A percentile compares a stretch with the other conserved stretches of the same genome.
These are phyloP conservation scores for Actenoides hombroni DNA, from an alignment of 2,113 vertebrate genomes.

Conservation along the genomic window DNA sequence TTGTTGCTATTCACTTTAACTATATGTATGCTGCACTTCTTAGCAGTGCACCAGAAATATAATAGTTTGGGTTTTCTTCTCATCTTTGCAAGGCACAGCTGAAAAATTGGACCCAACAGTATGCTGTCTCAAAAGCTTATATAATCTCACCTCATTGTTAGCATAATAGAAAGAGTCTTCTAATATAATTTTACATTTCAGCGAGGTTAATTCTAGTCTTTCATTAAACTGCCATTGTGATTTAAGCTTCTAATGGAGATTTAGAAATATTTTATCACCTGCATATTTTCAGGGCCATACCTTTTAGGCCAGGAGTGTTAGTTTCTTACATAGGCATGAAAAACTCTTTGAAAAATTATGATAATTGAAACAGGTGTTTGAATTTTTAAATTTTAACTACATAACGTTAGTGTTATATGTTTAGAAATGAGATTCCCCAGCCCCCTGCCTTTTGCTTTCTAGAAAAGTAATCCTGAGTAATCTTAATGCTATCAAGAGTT, in stretches of 20 bases:
- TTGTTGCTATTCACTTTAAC: conserved; percentile 42
- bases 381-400: neutral
- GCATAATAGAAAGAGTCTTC: neutral
- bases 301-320: neutral
- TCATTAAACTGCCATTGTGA: conserved; percentile 40
- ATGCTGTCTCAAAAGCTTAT: neutral
- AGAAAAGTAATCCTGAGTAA: neutral
- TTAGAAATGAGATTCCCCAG: neutral
- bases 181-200: conserved; percentile 38
- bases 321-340: neutral
- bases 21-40: neutral
- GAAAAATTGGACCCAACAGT: conserved; percentile 10
- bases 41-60: neutral
- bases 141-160: neutral
- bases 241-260: conserved; percentile 20
- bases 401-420: neutral
- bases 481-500: neutral
- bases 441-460: neutral
- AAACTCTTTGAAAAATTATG: neutral
- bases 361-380: neutral
- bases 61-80: neutral
- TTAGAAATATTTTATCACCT: conserved; percentile 23
- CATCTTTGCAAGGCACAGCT: neutral
- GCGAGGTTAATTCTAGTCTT: conserved; percentile 29
- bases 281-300: neutral